These are phyloP conservation scores for Agonopterix alstromeriana DNA, from an alignment of 2,888 invertebrate species.

Conservation along the genomic window DNA sequence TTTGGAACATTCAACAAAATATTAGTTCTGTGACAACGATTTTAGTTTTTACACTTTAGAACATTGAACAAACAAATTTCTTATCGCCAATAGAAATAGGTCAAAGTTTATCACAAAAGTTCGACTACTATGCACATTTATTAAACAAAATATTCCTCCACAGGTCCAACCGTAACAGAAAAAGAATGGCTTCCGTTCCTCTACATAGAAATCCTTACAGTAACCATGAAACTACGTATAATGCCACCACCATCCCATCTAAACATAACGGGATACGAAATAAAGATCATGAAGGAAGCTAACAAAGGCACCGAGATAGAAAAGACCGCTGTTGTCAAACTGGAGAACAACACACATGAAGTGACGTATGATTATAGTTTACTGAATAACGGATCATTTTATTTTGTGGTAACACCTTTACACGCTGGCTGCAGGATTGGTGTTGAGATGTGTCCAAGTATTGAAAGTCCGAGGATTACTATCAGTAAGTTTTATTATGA, in stretches of 20 bases:
- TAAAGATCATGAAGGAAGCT: conserved; percentile 40
- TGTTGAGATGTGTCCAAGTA: conserved; percentile 30
- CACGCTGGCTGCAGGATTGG: conserved; percentile 34
- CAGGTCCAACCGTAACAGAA: conserved; percentile 46
- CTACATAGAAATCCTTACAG: conserved; percentile 56
- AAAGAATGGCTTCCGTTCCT: conserved; percentile 61
- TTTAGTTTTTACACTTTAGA: no score
- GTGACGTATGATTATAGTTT: conserved; percentile 48
- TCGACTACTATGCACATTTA: no score
- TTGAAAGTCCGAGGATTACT: conserved; percentile 52
- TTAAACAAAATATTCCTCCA: neutral
- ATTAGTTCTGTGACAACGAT: no score
- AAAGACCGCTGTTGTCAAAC: conserved; percentile 17
- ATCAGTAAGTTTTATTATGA: conserved; percentile 55
- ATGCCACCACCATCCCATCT: conserved; percentile 50
- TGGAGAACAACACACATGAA: conserved; percentile 38
- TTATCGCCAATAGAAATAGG: no score
- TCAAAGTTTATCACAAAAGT: no score
- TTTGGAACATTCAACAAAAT: no score
- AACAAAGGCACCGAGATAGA: conserved; percentile 24
- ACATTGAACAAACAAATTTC: no score
- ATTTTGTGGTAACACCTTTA: conserved; percentile 51
- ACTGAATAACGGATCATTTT: conserved; percentile 44
- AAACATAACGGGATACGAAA: conserved; percentile 39
- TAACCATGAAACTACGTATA: conserved; percentile 48